These are phyloP conservation scores for Pyrrhura leucotis DNA, from an alignment of 2,797 vertebrate genomes.

Conservation along the genomic window DNA sequence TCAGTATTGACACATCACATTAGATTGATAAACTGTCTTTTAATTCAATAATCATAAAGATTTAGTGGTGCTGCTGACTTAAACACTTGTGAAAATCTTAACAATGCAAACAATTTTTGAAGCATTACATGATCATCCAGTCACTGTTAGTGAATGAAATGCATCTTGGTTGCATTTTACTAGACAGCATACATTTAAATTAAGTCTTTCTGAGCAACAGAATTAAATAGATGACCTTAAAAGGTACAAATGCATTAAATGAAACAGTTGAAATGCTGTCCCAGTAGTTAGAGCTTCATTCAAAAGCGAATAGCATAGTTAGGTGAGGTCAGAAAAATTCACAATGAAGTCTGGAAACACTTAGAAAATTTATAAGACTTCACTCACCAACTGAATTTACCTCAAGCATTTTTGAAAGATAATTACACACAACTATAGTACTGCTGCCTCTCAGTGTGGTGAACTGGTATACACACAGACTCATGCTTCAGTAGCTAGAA, in stretches of 20 bases:
- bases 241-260: background rate
- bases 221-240: background rate
- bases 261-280: background rate
- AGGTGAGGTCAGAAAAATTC: background rate
- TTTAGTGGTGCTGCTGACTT: background rate
- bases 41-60: background rate
- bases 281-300: background rate
- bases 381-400: background rate
- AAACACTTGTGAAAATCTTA: background rate
- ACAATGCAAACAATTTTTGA: background rate
- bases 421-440: background rate
- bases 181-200: conserved; percentile 54
- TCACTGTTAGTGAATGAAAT: conserved; percentile 81
- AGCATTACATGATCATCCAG: conserved; percentile 76
- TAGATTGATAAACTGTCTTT: background rate
- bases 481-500: background rate
- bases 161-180: conserved; percentile 77
- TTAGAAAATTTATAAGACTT: background rate
- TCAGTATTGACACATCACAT: background rate
- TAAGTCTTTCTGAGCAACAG: conserved; percentile 8
- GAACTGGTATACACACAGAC: background rate
- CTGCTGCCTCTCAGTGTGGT: background rate
- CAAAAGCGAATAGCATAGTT: background rate
- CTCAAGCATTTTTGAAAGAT: background rate
- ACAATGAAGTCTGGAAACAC: background rate